These are phyloP conservation scores for Drosophila gunungcola DNA, from an alignment of 1,140 invertebrate species.

Conservation along the genomic window DNA sequence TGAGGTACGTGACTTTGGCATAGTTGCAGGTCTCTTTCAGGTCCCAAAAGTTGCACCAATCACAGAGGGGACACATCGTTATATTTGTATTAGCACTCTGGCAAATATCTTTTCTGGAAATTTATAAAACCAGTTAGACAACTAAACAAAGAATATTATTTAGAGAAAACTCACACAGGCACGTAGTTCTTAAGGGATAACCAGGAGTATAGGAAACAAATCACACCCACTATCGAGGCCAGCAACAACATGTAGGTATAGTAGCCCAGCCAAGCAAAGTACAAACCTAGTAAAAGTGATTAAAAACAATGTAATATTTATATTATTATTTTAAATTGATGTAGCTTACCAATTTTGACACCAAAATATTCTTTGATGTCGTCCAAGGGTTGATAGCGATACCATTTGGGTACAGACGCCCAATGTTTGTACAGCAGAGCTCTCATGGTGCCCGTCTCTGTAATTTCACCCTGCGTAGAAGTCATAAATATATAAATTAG, in stretches of 20 bases:
- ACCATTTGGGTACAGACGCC: constrained; percentile 92
- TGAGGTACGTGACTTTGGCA: constrained; percentile 95
- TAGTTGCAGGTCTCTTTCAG: constrained; percentile 94
- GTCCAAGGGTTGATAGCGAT: constrained; percentile 95
- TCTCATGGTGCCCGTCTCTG: constrained; percentile 89
- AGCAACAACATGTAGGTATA: constrained; percentile 97
- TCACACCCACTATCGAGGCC: constrained; percentile 92
- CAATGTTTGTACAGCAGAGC: constrained; percentile 93
- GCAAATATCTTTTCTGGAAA: constrained; percentile 93
- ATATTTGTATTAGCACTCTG: constrained; percentile 86
- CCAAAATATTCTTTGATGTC: constrained; percentile 96
- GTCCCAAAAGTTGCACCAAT: constrained; percentile 95
- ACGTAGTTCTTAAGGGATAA: constrained; percentile 89
- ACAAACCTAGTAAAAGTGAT: constrained; percentile 87
- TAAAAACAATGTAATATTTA: no score
- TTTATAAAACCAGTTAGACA: background rate
- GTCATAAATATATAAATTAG: background rate
- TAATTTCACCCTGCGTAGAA: constrained; percentile 89
- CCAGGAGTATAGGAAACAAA: constrained; percentile 93
- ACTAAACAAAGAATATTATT: background rate
- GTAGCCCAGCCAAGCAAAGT: constrained; percentile 99
- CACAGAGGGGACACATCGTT: constrained; percentile 94
- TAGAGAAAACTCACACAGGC: constrained; percentile 87
- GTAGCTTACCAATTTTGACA: constrained; percentile 91
- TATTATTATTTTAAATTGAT: no score